Evolutionary conservation across 2,113 vertebrate species (phyloP).

Genomic region (Fukomys damarensis): DNA sequence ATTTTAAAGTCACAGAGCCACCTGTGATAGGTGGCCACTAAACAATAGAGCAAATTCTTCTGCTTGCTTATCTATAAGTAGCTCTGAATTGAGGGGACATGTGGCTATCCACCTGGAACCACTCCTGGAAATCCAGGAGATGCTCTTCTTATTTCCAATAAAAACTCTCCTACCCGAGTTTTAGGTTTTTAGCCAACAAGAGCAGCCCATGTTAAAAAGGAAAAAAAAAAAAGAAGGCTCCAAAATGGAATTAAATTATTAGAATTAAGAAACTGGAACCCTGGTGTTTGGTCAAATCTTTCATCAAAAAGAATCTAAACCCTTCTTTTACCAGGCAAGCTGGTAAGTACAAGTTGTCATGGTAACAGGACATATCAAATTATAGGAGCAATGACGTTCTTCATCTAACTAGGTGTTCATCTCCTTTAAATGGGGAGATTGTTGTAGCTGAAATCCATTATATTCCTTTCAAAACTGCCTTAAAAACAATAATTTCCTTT

Average conservation of each 20-base stretch:
- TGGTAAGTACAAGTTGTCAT: constrained; percentile 87
- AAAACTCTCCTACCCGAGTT: neutral
- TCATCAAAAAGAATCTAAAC: constrained; percentile 84
- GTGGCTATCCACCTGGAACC: too few relatives aligned
- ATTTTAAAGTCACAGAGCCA: neutral
- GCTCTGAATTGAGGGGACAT: neutral
- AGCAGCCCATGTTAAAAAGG: constrained; percentile 16
- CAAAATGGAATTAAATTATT: constrained; percentile 66
- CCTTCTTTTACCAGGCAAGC: constrained; percentile 82
- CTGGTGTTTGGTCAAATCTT: constrained; percentile 82
- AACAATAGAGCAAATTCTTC: neutral
- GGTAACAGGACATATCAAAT: constrained; percentile 87
- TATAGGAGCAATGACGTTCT: constrained; percentile 82
- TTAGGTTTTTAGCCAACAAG: neutral
- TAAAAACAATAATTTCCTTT: constrained; percentile 78
- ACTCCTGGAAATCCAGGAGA: neutral
- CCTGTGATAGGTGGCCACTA: neutral
- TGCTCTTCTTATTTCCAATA: neutral
- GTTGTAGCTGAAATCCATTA: constrained; percentile 83
- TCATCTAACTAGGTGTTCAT: constrained; percentile 86
- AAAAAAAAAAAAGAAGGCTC: constrained; percentile 3
- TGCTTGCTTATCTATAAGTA: neutral
- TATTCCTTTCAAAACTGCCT: constrained; percentile 83
- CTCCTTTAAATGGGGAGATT: constrained; percentile 80
- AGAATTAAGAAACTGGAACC: constrained; percentile 72